Conservation (phyloP, 2,888 invertebrate species). For the Drosophila sordidula region DNA sequence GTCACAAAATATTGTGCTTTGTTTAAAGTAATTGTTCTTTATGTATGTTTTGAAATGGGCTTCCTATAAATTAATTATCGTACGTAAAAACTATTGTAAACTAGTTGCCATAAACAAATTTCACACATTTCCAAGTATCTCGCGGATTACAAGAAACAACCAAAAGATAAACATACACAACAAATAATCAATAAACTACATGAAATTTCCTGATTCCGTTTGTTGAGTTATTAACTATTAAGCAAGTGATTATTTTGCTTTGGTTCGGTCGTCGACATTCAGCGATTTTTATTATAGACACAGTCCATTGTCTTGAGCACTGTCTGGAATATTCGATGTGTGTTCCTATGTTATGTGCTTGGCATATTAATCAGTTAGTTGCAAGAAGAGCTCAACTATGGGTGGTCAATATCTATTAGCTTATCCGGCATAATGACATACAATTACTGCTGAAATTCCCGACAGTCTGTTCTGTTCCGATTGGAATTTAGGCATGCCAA, state of each 20-base stretch:
- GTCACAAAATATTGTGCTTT: background rate
- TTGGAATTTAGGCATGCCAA: conserved; percentile 21
- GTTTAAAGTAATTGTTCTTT: background rate
- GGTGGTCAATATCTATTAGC: conserved; percentile 10
- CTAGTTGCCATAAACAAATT: conserved; percentile 4
- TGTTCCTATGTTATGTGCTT: conserved; percentile 12
- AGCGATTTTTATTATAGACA: conserved; percentile 18
- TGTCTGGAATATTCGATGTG: conserved; percentile 13
- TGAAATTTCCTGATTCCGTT: conserved; percentile 24
- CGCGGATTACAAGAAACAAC: conserved; percentile 30
- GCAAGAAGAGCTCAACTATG: conserved; percentile 22
- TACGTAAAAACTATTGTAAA: background rate
- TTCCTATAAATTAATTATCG: background rate
- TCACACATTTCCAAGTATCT: conserved; percentile 11
- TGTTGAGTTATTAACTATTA: conserved; percentile 42
- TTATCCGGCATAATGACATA: conserved; percentile 7
- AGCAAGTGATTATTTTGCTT: conserved; percentile 26
- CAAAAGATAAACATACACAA: conserved; percentile 26
- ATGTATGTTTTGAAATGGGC: background rate
- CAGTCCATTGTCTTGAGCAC: conserved; percentile 12
- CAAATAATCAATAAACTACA: conserved; percentile 51
- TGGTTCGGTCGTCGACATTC: conserved; percentile 24
- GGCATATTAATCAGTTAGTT: conserved; percentile 39
- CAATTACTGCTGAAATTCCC: conserved; percentile 29
- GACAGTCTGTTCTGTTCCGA: background rate